A percentile compares a stretch with the other conserved stretches of the same genome.
phyloP scores from a whole-genome alignment of 2,888 invertebrate species.

The Chrysomela aeneicollis region DNA sequence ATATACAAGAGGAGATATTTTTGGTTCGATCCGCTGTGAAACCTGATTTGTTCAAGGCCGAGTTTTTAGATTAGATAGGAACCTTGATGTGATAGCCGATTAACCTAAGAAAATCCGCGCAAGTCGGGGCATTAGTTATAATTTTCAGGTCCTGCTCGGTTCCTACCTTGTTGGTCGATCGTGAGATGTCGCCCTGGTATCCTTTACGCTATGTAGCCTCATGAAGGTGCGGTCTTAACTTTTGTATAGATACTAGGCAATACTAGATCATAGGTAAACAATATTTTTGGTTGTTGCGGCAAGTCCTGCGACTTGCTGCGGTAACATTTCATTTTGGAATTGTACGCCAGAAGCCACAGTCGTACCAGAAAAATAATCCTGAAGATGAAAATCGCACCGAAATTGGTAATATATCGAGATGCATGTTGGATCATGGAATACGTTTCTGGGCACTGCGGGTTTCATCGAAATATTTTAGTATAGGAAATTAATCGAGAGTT shows the following conservation, averaged over 20 bases:
- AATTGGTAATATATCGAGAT: no score
- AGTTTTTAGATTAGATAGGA: conserved; percentile 34
- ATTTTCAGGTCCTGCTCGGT: conserved; percentile 60
- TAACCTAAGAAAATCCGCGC: conserved; percentile 48
- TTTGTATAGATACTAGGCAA: conserved; percentile 51
- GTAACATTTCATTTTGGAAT: background rate
- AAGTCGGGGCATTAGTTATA: conserved; percentile 61
- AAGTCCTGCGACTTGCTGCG: conserved; percentile 17
- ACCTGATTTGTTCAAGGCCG: conserved; percentile 11
- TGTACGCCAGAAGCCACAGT: no score
- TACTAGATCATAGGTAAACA: conserved; percentile 22
- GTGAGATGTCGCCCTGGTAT: conserved; percentile 59
- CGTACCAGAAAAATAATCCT: no score
- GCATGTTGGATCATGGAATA: no score
- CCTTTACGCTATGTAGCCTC: conserved; percentile 58
- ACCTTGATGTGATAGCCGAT: conserved; percentile 21
- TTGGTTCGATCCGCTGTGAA: no score
- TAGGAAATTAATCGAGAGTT: conserved; percentile 35
- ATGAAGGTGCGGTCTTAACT: conserved; percentile 59
- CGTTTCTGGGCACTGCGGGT: conserved; percentile 12
- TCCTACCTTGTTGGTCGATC: conserved; percentile 58
- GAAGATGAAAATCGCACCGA: no score
- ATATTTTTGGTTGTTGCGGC: conserved; percentile 18
- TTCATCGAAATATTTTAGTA: conserved; percentile 24
- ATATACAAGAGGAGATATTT: no score